These are phyloP conservation scores for Dromius quadrimaculatus DNA, from an alignment of 2,888 invertebrate species.

Conservation along the genomic window DNA sequence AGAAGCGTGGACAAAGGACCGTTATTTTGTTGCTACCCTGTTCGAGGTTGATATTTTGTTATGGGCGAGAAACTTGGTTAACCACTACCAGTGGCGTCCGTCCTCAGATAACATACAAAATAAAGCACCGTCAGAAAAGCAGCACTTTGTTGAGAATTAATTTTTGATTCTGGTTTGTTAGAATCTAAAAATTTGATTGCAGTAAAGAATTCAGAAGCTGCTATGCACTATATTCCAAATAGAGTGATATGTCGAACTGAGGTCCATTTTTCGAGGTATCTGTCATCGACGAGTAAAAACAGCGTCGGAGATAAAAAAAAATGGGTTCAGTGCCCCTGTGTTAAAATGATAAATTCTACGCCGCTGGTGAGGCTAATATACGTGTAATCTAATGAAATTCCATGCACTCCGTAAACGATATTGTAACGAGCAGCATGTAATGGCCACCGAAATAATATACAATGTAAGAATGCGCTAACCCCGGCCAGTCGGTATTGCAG, in stretches of 20 bases:
- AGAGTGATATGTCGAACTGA: too few relatives aligned
- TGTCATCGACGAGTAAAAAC: too few relatives aligned
- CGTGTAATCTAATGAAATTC: constrained; percentile 45
- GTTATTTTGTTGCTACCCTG: constrained; percentile 3
- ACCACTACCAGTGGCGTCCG: not conserved
- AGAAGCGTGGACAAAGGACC: not conserved
- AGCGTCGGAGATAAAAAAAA: too few relatives aligned
- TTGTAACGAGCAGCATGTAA: constrained; percentile 38
- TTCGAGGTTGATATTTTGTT: not conserved
- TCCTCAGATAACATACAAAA: not conserved
- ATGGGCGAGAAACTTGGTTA: not conserved
- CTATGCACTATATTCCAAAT: too few relatives aligned
- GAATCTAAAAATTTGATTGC: too few relatives aligned
- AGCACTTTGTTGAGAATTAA: too few relatives aligned
- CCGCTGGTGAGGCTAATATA: constrained; percentile 40
- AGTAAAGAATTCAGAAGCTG: too few relatives aligned
- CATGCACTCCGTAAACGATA: constrained; percentile 48
- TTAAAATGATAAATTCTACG: constrained; percentile 19
- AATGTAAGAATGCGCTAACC: constrained; percentile 44
- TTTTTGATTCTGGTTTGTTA: too few relatives aligned
- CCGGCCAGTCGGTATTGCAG: not conserved
- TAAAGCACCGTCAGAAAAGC: too few relatives aligned
- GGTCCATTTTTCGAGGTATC: too few relatives aligned
- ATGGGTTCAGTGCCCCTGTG: too few relatives aligned
- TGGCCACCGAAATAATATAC: constrained; percentile 51